phyloP scores from a whole-genome alignment of 1,140 invertebrate species.

The Drosophila sproati region DNA sequence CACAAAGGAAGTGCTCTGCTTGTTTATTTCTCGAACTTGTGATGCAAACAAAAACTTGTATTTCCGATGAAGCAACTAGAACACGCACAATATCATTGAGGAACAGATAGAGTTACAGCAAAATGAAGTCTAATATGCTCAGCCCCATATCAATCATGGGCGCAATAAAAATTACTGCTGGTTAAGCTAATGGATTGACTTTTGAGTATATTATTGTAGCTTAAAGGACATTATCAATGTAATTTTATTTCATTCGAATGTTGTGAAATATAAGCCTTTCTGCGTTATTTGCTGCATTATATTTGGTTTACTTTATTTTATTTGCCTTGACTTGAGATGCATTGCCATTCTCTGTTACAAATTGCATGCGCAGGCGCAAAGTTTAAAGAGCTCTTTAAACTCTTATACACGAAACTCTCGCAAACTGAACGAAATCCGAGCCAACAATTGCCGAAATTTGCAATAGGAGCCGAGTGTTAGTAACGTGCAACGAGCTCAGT shows the following conservation, averaged over 20 bases:
- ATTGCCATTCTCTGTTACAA: background rate
- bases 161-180: too few relatives aligned
- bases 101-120: background rate
- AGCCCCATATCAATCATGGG: too few relatives aligned
- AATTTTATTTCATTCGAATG: too few relatives aligned
- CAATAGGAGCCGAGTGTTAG: background rate
- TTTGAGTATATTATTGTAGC: too few relatives aligned
- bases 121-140: background rate
- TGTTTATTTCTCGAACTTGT: conserved; percentile 70
- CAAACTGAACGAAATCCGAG: conserved; percentile 40
- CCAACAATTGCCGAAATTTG: background rate
- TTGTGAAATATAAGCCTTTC: background rate
- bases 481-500: conserved; percentile 19
- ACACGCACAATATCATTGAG: background rate
- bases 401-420: conserved; percentile 27
- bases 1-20: conserved; percentile 36
- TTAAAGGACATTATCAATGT: too few relatives aligned
- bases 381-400: conserved; percentile 16
- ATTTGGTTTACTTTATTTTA: conserved; percentile 2
- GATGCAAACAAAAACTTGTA: conserved; percentile 26
- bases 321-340: background rate
- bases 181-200: too few relatives aligned
- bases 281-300: background rate
- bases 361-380: conserved; percentile 34
- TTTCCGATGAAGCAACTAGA: conserved; percentile 2